Percentiles rank a stretch among this genome's conserved stretches.
These are phyloP conservation scores for Trachelus stipa DNA, from an alignment of 2,888 invertebrate species.

Conservation along the genomic window DNA sequence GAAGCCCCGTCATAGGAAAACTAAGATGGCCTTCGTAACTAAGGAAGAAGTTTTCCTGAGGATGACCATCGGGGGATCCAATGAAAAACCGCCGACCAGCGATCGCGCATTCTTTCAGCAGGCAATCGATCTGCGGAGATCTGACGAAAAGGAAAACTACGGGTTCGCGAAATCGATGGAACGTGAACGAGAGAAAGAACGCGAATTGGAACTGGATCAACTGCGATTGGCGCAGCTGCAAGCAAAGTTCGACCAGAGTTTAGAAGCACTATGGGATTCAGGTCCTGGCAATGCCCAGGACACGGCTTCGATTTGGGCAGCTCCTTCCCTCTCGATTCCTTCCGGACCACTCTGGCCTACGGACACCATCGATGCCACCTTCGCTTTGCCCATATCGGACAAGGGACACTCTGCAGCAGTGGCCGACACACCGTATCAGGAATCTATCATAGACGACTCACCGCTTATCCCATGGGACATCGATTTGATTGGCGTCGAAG, in stretches of 20 bases:
- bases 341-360: slow-evolving; percentile 61
- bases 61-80: neutral
- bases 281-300: slow-evolving; percentile 67
- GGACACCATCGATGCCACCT: slow-evolving; percentile 50
- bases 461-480: slow-evolving; percentile 62
- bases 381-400: slow-evolving; percentile 51
- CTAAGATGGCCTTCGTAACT: slow-evolving; percentile 59
- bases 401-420: slow-evolving; percentile 34
- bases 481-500: slow-evolving; percentile 59
- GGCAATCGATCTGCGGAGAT: slow-evolving; percentile 48
- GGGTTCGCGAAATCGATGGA: slow-evolving; percentile 63
- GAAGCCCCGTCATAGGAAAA: slow-evolving; percentile 56
- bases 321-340: slow-evolving; percentile 62
- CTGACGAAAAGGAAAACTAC: slow-evolving; percentile 56
- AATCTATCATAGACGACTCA: slow-evolving; percentile 56
- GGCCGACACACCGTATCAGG: slow-evolving; percentile 52
- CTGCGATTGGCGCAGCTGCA: slow-evolving; percentile 73
- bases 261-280: slow-evolving; percentile 76
- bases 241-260: slow-evolving; percentile 77
- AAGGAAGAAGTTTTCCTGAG: neutral
- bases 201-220: slow-evolving; percentile 63
- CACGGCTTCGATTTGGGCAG: slow-evolving; percentile 63
- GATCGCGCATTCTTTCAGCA: slow-evolving; percentile 25
- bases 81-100: neutral
- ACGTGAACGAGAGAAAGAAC: slow-evolving; percentile 49